These are phyloP conservation scores for Zootoca vivipara DNA, from an alignment of 2,113 vertebrate genomes.

Conservation along the genomic window DNA sequence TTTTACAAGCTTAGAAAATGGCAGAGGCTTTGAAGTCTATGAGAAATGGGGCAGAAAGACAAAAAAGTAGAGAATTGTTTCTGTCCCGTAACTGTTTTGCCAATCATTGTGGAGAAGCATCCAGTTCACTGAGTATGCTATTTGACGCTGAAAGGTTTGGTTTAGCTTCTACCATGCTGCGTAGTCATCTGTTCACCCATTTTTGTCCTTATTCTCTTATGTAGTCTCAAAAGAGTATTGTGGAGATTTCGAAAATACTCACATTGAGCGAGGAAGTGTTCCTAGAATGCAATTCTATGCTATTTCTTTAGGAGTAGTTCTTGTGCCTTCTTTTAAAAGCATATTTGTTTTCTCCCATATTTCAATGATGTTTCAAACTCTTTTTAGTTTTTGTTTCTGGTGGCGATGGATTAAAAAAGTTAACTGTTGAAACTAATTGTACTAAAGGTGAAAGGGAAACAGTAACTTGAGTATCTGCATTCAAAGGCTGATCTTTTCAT, in stretches of 20 bases:
- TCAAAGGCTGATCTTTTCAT: too few relatives aligned
- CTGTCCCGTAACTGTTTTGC: background rate
- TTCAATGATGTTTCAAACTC: background rate
- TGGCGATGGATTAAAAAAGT: background rate
- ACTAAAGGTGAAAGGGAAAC: background rate
- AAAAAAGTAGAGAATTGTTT: background rate
- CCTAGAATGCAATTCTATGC: background rate
- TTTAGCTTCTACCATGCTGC: background rate
- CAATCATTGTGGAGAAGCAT: background rate
- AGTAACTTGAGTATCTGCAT: too few relatives aligned
- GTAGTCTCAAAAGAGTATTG: background rate
- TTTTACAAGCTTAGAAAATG: background rate
- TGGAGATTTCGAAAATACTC: background rate
- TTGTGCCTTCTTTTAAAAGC: background rate
- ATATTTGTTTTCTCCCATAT: background rate
- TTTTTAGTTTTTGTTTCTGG: background rate
- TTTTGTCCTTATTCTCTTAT: background rate
- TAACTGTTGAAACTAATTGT: background rate
- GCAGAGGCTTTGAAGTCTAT: background rate
- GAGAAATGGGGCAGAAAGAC: too few relatives aligned
- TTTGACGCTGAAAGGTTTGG: background rate
- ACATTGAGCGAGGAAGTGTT: background rate
- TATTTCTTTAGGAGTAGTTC: background rate
- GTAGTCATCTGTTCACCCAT: background rate
- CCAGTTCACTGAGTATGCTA: background rate